phyloP scores from a whole-genome alignment of 1,140 invertebrate genomes.

The Saccostrea cuccullata region DNA sequence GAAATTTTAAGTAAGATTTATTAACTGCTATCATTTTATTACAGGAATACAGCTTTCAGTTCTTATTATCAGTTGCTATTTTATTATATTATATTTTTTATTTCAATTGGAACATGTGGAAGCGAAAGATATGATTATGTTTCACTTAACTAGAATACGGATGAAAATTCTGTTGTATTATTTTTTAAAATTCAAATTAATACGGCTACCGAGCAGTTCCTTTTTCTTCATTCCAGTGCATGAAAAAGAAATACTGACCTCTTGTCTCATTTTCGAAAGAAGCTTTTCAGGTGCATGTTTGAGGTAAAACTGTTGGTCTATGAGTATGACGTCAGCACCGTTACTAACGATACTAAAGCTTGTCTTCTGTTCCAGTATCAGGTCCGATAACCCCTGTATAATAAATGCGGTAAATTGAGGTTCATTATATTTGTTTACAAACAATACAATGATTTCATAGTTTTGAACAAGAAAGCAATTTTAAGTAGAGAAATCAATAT shows the following conservation, averaged over 20 bases:
- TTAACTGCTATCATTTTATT: too few species aligned
- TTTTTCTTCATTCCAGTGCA: too few species aligned
- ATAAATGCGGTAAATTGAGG: background rate
- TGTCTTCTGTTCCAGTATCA: constrained; percentile 69
- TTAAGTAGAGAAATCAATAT: background rate
- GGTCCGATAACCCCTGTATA: constrained; percentile 69
- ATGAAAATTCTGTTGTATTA: too few species aligned
- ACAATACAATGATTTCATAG: background rate
- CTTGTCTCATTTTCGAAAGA: constrained; percentile 61
- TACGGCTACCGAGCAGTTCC: too few species aligned
- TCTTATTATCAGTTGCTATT: too few species aligned
- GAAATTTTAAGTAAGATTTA: too few species aligned
- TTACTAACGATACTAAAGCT: constrained; percentile 74
- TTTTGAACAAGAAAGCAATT: background rate
- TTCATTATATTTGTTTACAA: background rate
- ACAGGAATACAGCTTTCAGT: too few species aligned
- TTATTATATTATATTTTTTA: too few species aligned
- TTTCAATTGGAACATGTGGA: too few species aligned
- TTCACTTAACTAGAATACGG: too few species aligned
- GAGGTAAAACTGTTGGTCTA: constrained; percentile 71
- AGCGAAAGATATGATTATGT: too few species aligned
- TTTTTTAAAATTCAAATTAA: too few species aligned
- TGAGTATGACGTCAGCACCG: constrained; percentile 73
- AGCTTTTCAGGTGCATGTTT: constrained; percentile 68
- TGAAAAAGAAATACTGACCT: constrained; percentile 50